Base-by-base conservation (phyloP, 1,140 invertebrate species). In the Pygmarrhopalites habei region DNA sequence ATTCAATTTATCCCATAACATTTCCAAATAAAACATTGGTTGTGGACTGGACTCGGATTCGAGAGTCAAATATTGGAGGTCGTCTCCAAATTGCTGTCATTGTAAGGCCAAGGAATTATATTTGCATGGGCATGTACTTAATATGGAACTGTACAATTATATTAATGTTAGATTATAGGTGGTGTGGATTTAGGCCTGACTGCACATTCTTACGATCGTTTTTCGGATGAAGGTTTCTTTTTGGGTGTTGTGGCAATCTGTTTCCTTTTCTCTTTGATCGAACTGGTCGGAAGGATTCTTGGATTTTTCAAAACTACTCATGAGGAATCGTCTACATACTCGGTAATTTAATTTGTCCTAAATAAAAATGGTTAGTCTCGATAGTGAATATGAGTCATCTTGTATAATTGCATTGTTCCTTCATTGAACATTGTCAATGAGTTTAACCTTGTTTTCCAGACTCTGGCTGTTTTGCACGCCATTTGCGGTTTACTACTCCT, bases 241-340 rank as follows among this genome's bases (percentile, higher is more conserved):
- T 43, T 63, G 4, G 25, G 28, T 41, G 29, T 43, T 4, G 61
- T 63, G 4, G 49, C 46, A 10, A 63, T 57, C 29, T 63, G 61
- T 25, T 58, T 63, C 26, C 46, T 56, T 4, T 21, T 63, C 7
- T 63, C 61, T 12, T 57, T 57, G 15, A 17, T 63, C 17, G 53
- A 53, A 26, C 25, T 53, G n/a, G 28, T 56, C 35, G 61, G 21
- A 14, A 58, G 53, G 15, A 39, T 58, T 35, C 39, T 63, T 26
- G 53, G 43, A 1, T 29, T 63, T 12, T 46, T 58, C 19, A 30
- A 29, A 15, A 39, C 53, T 10, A 21, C 52, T n/a, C n/a, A n/a
- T n/a, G n/a, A n/a, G 23, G 61, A 63, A 5, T 26, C 19, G 19
- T 14, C 53, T 7, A 15, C 19, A 14, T 57, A 57, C 30, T n/a